Base-by-base conservation (phyloP, 1,140 invertebrate genomes). In the Euura lappo region DNA sequence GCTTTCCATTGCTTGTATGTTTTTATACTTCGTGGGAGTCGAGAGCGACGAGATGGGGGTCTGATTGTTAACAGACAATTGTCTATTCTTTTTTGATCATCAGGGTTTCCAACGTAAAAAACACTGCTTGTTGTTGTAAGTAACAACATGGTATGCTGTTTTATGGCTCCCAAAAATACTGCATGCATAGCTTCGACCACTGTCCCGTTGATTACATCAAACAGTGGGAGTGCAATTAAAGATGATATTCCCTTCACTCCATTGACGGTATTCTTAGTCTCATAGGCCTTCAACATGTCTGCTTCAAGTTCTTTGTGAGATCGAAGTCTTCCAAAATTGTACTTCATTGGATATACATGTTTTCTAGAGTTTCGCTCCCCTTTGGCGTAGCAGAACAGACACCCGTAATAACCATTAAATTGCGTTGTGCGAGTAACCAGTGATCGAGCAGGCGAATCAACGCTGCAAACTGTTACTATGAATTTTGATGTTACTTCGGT, bases 331-430 rank as follows among this genome's bases (percentile, higher is more conserved):
- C 28, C 28, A 28, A 28, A 28, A 28, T 28, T 28, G 28, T 28
- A 1, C 28, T 1, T 28, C 28, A 28, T 28, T 28, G 28, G 1
- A 28, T 28, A 28, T 28, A 28, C 28, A 1, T 71, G 45, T 68
- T 46, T 68, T 46, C 69, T 46, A 44, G 64, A 13, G 28, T 68
- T 42, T 64, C 73, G 45, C 13, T 60, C n/a, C 47, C 72, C 69
- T 60, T 69, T 43, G 2, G 47, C 47, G 68, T 73, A 73, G 13
- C 72, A 73, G 44, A 65, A 73, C 60, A 6, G 70, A 45, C 72
- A 73, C 44, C 72, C 72, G n/a, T 66, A 70, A 42, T 65, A 11
- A 45, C 69, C 64, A 69, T 73, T 73, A 44, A 70, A 73, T 46
- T 69, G 67, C 2, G 46, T 70, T 45, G 71, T 73, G 10, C 65